phyloP scores from a whole-genome alignment of 2,797 vertebrate genomes.

The Parauchenoglanis ngamensis region DNA sequence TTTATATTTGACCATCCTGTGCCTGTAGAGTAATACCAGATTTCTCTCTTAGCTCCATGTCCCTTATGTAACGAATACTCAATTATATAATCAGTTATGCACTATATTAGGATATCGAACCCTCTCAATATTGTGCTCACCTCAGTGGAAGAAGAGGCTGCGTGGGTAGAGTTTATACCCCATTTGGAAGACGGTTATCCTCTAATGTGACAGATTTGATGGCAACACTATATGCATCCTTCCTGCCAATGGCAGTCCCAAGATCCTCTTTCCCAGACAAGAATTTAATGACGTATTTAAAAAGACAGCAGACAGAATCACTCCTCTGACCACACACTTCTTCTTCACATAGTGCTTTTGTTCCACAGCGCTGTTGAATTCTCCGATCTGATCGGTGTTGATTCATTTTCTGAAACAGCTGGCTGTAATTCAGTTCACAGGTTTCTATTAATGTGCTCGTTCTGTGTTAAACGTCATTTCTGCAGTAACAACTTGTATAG shows the following conservation, averaged over 20 bases:
- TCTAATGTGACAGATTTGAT: neutral
- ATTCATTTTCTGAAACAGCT: neutral
- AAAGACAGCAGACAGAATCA: neutral
- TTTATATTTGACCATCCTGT: neutral
- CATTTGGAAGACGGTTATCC: neutral
- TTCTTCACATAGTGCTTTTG: neutral
- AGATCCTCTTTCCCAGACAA: neutral
- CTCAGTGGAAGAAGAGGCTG: neutral
- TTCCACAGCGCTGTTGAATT: neutral
- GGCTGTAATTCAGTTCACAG: neutral
- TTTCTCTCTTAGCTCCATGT: neutral
- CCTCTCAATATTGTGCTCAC: neutral
- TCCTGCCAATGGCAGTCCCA: neutral
- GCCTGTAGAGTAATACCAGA: neutral
- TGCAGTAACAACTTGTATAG: neutral
- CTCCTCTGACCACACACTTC: too few relatives aligned
- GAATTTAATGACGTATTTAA: neutral
- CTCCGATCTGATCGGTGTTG: neutral
- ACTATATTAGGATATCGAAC: conserved; percentile 12
- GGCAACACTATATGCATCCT: neutral
- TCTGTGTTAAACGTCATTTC: neutral
- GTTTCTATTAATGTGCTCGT: neutral
- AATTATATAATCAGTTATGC: conserved; percentile 20
- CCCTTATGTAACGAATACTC: neutral
- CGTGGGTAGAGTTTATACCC: neutral